phyloP scores from a whole-genome alignment of 2,113 vertebrate genomes.

The Ptychochromis oligacanthus region DNA sequence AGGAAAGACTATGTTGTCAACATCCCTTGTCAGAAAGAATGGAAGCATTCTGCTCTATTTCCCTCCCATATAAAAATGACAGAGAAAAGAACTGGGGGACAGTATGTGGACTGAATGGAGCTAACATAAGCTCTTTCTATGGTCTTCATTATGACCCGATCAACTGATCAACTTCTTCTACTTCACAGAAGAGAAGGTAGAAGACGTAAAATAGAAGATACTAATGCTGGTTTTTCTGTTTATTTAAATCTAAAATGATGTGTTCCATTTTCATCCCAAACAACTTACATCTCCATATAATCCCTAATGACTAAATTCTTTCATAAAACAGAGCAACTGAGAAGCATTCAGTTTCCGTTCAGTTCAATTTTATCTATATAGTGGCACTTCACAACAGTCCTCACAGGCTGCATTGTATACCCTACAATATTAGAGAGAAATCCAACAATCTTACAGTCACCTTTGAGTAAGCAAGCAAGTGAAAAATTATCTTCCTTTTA shows the following conservation, averaged over 20 bases:
- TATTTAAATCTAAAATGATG: no score
- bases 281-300: neutral
- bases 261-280: neutral
- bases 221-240: neutral
- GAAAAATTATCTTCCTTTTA: neutral
- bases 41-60: conserved; percentile 52
- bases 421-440: no score
- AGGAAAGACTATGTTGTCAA: conserved; percentile 1
- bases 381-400: no score
- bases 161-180: fast-evolving
- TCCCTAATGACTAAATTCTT: neutral
- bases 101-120: neutral
- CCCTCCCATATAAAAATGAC: neutral
- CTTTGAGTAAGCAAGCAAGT: neutral
- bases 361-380: no score
- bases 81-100: neutral
- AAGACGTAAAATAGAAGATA: neutral
- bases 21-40: conserved; percentile 22
- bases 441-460: neutral
- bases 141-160: neutral
- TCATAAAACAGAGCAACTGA: no score
- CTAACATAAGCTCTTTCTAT: neutral
- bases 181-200: neutral
- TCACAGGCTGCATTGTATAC: no score
- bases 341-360: no score